A percentile compares a stretch with the other conserved stretches of the same genome.
phyloP scores from a whole-genome alignment of 2,888 invertebrate species.

The Sturmia bella region DNA sequence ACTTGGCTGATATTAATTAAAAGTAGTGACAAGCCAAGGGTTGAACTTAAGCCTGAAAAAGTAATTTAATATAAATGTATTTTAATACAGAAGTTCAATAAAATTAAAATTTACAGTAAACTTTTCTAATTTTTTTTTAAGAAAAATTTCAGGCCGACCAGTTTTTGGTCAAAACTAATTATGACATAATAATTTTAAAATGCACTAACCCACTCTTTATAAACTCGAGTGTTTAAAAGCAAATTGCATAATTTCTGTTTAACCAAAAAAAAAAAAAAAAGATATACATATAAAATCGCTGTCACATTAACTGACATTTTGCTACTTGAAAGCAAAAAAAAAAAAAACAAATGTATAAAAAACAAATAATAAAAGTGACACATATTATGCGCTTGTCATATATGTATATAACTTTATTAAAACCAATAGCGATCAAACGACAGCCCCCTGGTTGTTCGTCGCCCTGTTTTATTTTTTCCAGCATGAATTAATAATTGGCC shows the following conservation, averaged over 20 bases:
- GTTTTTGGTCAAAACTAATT: no score
- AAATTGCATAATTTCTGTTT: conserved; percentile 22
- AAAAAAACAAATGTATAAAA: background rate
- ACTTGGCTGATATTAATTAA: no score
- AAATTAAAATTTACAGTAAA: no score
- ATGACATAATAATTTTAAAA: background rate
- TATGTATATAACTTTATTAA: conserved; percentile 51
- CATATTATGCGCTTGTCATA: conserved; percentile 62
- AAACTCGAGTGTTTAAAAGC: background rate
- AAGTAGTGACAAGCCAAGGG: no score
- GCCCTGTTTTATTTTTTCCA: background rate
- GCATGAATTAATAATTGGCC: conserved; percentile 7
- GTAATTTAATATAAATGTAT: no score
- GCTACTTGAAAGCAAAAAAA: background rate
- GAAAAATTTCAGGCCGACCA: no score
- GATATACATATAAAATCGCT: no score
- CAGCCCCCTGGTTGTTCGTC: background rate
- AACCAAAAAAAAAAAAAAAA: conserved; percentile 5
- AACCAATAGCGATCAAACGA: conserved; percentile 16
- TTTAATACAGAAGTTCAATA: no score
- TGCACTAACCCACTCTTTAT: conserved; percentile 10
- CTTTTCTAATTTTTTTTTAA: no score
- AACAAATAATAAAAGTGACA: conserved; percentile 53
- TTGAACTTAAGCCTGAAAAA: no score
- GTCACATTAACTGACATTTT: conserved; percentile 27